Conservation (phyloP, 2,113 vertebrate genomes). For the Apodemus speciosus region DNA sequence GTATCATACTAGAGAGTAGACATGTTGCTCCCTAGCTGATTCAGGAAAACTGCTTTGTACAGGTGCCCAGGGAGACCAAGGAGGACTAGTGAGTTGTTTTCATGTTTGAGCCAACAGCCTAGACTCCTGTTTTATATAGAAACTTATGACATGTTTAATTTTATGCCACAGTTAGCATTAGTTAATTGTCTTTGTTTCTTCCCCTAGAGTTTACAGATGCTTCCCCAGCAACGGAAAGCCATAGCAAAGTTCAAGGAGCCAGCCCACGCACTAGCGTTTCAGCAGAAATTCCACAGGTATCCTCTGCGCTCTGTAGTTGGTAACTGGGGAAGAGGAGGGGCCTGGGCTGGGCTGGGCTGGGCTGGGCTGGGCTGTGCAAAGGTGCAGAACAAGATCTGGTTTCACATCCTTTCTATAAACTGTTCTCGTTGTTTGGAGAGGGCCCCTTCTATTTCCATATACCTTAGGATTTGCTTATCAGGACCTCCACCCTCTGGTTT, state of each 20-base stretch:
- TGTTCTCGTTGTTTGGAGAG: background rate
- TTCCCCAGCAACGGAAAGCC: slow-evolving; percentile 97
- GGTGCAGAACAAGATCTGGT: background rate
- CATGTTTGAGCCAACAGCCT: background rate
- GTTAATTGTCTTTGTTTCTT: background rate
- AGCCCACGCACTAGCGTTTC: slow-evolving; percentile 94
- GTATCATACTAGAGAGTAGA: background rate
- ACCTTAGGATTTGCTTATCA: background rate
- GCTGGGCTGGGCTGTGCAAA: no score
- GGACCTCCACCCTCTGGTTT: background rate
- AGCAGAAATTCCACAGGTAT: slow-evolving; percentile 98
- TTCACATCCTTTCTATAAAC: background rate
- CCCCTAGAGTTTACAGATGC: slow-evolving; percentile 94
- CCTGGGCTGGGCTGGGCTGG: no score
- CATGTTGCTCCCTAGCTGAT: background rate
- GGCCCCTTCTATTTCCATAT: background rate
- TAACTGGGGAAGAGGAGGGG: background rate
- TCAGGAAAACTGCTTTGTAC: background rate
- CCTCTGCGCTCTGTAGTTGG: accelerated
- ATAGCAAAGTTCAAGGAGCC: slow-evolving; percentile 94
- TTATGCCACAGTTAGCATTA: background rate
- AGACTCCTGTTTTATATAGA: no score
- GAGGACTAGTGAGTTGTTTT: background rate
- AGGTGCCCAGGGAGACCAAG: background rate
- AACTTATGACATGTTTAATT: background rate